These are phyloP conservation scores for Caenorhabditis brenneri DNA, from an alignment of 1,140 invertebrate species.

Conservation along the genomic window DNA sequence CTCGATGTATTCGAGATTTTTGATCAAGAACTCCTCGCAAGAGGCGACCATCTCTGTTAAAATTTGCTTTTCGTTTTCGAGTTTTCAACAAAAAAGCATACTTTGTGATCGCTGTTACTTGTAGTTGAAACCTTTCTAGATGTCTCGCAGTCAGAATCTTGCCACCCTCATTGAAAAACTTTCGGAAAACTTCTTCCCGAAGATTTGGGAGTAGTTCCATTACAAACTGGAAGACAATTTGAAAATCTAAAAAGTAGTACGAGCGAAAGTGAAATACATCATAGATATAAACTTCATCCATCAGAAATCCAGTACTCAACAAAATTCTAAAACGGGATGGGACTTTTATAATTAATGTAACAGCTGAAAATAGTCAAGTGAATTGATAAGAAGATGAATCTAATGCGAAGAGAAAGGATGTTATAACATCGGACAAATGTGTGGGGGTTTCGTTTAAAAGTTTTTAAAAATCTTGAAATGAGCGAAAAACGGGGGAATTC, in stretches of 20 bases:
- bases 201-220: not conserved
- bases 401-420: no score
- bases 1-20: not conserved
- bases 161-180: not conserved
- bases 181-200: not conserved
- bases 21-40: constrained; percentile 4
- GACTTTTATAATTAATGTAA: no score
- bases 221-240: no score
- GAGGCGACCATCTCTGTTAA: not conserved
- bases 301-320: not conserved
- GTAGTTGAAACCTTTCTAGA: not conserved
- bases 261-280: no score
- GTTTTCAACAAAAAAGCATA: no score
- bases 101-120: not conserved
- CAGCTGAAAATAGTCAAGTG: no score
- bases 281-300: constrained; percentile 33
- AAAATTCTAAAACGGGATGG: not conserved
- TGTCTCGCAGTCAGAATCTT: not conserved
- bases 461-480: no score
- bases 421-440: no score
- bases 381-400: no score
- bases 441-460: no score
- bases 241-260: no score
- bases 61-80: not conserved
- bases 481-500: not conserved